phyloP scores from a whole-genome alignment of 1,140 invertebrate species.

The Zophobas atratus region DNA sequence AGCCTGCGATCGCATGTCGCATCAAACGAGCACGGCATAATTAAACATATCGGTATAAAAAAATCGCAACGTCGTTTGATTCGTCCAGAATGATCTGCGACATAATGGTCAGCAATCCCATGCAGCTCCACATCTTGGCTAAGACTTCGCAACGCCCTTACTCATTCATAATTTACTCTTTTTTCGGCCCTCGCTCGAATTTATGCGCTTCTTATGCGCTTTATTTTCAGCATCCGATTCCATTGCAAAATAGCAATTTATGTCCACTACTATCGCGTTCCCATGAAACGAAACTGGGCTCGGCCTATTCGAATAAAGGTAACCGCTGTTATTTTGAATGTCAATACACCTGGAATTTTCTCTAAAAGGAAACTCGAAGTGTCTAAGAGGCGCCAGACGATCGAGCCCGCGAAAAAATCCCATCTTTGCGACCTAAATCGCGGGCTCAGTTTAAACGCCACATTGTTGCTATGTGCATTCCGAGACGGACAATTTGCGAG shows the following conservation, averaged over 20 bases:
- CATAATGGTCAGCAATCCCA: too few relatives aligned
- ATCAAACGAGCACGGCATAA: too few relatives aligned
- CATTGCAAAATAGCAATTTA: conserved; percentile 28
- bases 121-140: too few relatives aligned
- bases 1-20: too few relatives aligned
- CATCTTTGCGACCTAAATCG: conserved; percentile 22
- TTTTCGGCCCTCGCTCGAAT: background rate
- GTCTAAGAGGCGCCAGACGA: conserved; percentile 50
- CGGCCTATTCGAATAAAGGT: conserved; percentile 47
- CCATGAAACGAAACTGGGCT: background rate
- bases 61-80: too few relatives aligned
- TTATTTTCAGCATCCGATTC: conserved; percentile 8
- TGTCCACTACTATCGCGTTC: background rate
- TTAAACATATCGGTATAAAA: too few relatives aligned
- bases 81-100: too few relatives aligned
- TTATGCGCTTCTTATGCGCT: conserved; percentile 25
- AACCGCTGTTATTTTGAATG: conserved; percentile 56
- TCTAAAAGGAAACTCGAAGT: conserved; percentile 51
- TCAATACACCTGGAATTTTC: conserved; percentile 48
- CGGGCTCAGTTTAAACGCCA: conserved; percentile 1
- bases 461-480: conserved; percentile 25
- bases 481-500: background rate
- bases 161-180: too few relatives aligned
- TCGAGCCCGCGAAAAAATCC: conserved; percentile 15
- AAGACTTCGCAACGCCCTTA: too few relatives aligned